Percentiles rank a stretch among this genome's conserved stretches.
phyloP scores from a whole-genome alignment of 2,797 vertebrate genomes.

The Silurus lanzhouensis region DNA sequence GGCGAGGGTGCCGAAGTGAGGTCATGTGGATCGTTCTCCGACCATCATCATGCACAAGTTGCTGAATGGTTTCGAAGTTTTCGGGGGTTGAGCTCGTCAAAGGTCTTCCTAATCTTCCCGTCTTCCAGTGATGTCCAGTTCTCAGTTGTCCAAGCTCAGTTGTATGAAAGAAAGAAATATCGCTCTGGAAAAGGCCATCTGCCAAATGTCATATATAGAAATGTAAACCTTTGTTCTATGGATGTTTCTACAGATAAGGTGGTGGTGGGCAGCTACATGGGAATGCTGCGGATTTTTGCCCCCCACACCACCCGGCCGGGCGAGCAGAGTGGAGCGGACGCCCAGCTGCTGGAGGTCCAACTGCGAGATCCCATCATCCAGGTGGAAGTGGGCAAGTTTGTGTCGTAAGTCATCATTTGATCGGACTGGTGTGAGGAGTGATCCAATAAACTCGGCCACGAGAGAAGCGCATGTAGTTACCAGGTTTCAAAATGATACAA shows the following conservation, averaged over 20 bases:
- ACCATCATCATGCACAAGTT: too few relatives aligned
- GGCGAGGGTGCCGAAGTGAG: too few relatives aligned
- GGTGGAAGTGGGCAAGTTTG: constrained; percentile 93
- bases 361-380: constrained; percentile 88
- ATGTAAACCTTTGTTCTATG: constrained; percentile 10
- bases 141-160: too few relatives aligned
- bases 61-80: too few relatives aligned
- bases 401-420: constrained; percentile 87
- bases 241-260: constrained; percentile 82
- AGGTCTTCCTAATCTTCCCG: too few relatives aligned
- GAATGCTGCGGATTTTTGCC: constrained; percentile 88
- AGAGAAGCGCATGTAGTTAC: neutral
- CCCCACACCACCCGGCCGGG: constrained; percentile 79
- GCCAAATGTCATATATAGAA: too few relatives aligned
- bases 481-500: neutral
- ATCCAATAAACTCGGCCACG: too few relatives aligned
- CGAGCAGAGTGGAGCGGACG: constrained; percentile 76
- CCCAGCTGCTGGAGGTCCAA: constrained; percentile 90
- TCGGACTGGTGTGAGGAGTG: neutral
- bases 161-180: too few relatives aligned
- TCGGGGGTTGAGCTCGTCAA: too few relatives aligned
- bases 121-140: too few relatives aligned
- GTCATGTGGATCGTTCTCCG: too few relatives aligned
- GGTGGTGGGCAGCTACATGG: constrained; percentile 92
- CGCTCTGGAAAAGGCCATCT: too few relatives aligned